Conservation (phyloP, 2,888 invertebrate species). For the Tipula confusa region DNA sequence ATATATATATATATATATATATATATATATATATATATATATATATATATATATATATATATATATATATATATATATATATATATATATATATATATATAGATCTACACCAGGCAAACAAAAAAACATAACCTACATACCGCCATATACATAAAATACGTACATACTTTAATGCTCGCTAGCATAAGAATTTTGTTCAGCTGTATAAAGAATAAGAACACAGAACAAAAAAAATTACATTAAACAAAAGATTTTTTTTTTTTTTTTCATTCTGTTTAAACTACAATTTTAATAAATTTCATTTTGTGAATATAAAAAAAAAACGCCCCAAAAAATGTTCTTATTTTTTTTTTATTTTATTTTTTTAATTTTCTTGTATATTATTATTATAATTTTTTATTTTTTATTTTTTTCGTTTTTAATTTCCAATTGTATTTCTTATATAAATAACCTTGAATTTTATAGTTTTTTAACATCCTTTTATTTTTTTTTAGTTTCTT, state of each 20-base stretch:
- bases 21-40: background rate
- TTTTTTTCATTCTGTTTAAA: background rate
- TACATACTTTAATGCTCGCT: background rate
- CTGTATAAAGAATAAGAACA: slow-evolving; percentile 3
- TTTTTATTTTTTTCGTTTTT: background rate
- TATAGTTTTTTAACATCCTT: slow-evolving; percentile 20
- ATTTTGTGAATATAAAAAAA: background rate
- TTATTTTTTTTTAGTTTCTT: background rate
- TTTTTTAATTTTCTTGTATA: slow-evolving; percentile 21
- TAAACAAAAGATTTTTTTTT: slow-evolving; percentile 13
- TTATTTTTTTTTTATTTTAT: background rate
- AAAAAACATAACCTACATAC: slow-evolving; percentile 9
- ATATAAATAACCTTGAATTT: slow-evolving; percentile 20
- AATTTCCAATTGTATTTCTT: slow-evolving; percentile 12
- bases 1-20: background rate
- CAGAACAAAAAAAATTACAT: background rate
- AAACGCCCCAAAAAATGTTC: slow-evolving; percentile 21
- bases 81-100: background rate
- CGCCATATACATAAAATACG: background rate
- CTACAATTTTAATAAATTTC: slow-evolving; percentile 25
- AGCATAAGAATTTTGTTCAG: slow-evolving; percentile 3
- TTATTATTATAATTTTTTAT: background rate
- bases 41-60: too few species aligned
- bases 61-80: too few species aligned
- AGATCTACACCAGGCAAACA: background rate